Conservation (phyloP, 2,113 vertebrate species). For the Sapayoa aenigma region DNA sequence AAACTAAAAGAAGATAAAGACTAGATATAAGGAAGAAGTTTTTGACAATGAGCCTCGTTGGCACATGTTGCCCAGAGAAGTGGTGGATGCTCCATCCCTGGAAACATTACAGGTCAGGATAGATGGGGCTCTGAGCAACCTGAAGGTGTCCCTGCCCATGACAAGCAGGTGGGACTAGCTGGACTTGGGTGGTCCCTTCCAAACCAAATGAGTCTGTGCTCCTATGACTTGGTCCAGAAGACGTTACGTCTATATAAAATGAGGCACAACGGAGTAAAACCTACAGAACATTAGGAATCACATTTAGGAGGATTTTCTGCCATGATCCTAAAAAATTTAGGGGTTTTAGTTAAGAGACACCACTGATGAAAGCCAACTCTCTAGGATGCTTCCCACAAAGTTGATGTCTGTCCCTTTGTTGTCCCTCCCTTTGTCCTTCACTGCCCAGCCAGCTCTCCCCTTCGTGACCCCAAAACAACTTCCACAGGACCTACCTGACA, state of each 20-base stretch:
- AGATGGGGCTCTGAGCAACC: neutral
- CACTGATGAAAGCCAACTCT: neutral
- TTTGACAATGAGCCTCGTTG: neutral
- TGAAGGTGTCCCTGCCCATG: neutral
- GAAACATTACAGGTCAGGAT: neutral
- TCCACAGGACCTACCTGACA: no score
- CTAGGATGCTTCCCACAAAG: neutral
- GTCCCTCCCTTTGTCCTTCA: neutral
- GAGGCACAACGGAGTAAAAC: fast-evolving
- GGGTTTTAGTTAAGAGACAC: neutral
- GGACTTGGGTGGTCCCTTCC: fast-evolving
- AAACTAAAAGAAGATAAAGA: neutral
- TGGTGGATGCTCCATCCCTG: no score
- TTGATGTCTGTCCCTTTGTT: no score
- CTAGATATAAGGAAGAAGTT: neutral
- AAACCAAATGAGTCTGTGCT: neutral
- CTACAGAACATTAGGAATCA: neutral
- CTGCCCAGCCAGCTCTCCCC: neutral
- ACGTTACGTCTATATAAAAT: neutral
- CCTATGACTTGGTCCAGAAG: neutral
- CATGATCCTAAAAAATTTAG: no score
- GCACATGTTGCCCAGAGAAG: neutral
- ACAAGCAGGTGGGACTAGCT: neutral
- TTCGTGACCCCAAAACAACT: neutral
- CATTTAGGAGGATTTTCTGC: neutral